Evolutionary conservation across 2,888 invertebrate genomes (phyloP), one percentile per base, ranked within the genome.

Genomic region (Colostygia pectinataria): DNA sequence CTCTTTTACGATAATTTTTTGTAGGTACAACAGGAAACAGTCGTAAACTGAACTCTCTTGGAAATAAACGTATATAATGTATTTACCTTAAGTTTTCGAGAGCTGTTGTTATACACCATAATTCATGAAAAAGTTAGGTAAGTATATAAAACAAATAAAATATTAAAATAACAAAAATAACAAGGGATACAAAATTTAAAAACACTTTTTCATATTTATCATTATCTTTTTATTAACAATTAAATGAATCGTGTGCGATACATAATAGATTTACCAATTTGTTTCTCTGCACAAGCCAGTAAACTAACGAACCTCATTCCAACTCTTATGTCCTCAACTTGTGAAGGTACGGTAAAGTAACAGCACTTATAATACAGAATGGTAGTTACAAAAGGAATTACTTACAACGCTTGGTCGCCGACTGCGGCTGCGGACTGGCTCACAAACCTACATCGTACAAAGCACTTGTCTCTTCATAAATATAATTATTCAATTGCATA

Each of bases 201-300:
- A 59, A 41, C 64, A 57, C 23, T 8, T n/a, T 28, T 54, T 68
- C 56, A 52, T 77, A 77, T 83, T n/a, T 77, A 85, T 84, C 67
- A 77, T 88, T 83, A 83, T 89, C 81, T 84, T 90, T 90, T 88
- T 88, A 89, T 83, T 89, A 90, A 90, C 90, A 90, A 89, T 88
- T 80, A 90, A 89, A 88, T 85, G 74, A 90, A 86, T 83, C 82
- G 66, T 82, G 86, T 88, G 87, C 85, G 73, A 82, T 85, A 88
- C 83, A 84, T 85, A 84, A 84, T 83, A 80, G 71, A 84, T 77
- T 83, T 80, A 72, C 74, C 84, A 80, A 75, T 80, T 79, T 69
- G 75, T 78, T 70, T 42, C 28, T 40, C 78, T 81, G 80, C 81
- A 73, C 82, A 86, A 86, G 85, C 86, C 68, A 71, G 74, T 68